These are phyloP conservation scores for Misgurnus anguillicaudatus DNA, from an alignment of 2,113 vertebrate species.

Conservation along the genomic window DNA sequence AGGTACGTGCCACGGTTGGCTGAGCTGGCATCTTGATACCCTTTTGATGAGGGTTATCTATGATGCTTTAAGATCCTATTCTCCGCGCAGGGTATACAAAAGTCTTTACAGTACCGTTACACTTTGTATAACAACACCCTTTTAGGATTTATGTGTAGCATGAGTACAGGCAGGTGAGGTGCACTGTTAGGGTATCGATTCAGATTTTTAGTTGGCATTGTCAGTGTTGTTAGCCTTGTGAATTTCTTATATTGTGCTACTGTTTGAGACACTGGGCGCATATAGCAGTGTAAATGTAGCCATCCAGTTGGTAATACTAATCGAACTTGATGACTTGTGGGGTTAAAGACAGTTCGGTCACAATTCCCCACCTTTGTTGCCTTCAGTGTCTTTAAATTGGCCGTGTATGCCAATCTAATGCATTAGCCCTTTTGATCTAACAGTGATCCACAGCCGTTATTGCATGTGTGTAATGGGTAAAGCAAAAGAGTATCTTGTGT, in stretches of 20 bases:
- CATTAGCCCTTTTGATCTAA: background rate
- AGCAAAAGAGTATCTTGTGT: constrained; percentile 1
- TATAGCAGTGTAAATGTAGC: constrained; percentile 16
- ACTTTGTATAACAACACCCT: background rate
- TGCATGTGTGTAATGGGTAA: constrained; percentile 8
- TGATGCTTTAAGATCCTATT: background rate
- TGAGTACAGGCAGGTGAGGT: background rate
- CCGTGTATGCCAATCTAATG: background rate
- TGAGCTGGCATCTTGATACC: constrained; percentile 26
- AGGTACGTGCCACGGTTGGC: constrained; percentile 11
- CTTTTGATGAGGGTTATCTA: constrained; percentile 29
- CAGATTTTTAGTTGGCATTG: background rate
- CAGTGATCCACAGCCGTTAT: constrained; percentile 6
- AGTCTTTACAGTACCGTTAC: background rate
- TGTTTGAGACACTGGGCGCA: too few species aligned
- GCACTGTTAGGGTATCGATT: background rate
- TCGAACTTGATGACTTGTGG: background rate
- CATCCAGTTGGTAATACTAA: background rate
- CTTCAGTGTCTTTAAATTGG: constrained; percentile 20
- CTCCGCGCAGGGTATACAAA: background rate
- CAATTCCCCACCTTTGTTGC: constrained; percentile 5
- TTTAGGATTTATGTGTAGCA: background rate
- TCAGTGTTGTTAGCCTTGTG: background rate
- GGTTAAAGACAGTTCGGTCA: background rate
- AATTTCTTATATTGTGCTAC: background rate